Percentiles rank a stretch among this genome's conserved stretches.
Evolutionary conservation across 2,888 invertebrate species (phyloP).

Genomic region (Stegana nigrithorax): DNA sequence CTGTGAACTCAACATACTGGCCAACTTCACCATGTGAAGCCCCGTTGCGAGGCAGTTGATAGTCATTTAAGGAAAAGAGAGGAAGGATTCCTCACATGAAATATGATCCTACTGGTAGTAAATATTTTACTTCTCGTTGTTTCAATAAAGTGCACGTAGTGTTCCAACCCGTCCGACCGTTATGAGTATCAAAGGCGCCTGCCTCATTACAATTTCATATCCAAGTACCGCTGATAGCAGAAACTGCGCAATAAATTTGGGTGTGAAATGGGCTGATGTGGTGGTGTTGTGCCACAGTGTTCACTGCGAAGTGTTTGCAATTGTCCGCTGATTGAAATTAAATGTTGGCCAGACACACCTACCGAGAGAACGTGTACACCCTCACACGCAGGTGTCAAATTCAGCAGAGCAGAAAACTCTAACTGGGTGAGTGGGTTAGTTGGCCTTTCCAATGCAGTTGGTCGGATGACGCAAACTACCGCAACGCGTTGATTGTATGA

Average conservation of each 20-base stretch:
- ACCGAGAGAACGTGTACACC: background rate
- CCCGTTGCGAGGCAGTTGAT: background rate
- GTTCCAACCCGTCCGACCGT: no score
- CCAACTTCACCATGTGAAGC: conserved; percentile 38
- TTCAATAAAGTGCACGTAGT: conserved; percentile 15
- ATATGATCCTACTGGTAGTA: no score
- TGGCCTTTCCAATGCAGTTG: no score
- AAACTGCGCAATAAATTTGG: no score
- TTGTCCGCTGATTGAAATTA: conserved; percentile 39
- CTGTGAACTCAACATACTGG: conserved; percentile 38
- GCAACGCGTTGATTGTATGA: no score
- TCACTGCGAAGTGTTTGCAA: conserved; percentile 4
- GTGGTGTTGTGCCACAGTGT: background rate
- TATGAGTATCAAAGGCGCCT: no score
- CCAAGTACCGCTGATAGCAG: no score
- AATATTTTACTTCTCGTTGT: no score
- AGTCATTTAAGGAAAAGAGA: background rate
- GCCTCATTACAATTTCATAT: no score
- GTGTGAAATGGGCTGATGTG: no score
- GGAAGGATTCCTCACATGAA: background rate
- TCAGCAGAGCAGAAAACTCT: background rate
- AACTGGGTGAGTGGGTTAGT: no score
- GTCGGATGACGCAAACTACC: no score
- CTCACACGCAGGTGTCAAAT: conserved; percentile 9
- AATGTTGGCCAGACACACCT: conserved; percentile 14